These are phyloP conservation scores for Burhinus bistriatus DNA, from an alignment of 2,113 vertebrate genomes.

Conservation along the genomic window DNA sequence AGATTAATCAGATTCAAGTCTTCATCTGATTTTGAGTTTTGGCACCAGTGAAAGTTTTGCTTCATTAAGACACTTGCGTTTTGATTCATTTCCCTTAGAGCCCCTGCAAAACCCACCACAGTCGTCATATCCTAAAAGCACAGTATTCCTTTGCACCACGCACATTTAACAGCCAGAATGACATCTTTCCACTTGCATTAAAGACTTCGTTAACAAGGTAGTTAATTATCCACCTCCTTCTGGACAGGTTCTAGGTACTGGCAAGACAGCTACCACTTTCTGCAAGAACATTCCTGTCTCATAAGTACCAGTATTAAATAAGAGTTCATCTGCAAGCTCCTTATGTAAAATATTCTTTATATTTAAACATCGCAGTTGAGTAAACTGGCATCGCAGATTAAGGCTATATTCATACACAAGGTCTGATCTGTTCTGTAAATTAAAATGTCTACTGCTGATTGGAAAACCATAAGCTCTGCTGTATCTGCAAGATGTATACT, in stretches of 20 bases:
- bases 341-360: background rate
- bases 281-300: background rate
- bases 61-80: background rate
- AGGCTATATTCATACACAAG: no score
- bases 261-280: background rate
- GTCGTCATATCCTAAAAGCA: background rate
- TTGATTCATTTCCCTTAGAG: background rate
- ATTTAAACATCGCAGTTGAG: background rate
- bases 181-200: background rate
- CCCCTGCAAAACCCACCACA: background rate
- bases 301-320: background rate
- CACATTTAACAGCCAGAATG: background rate
- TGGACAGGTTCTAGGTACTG: background rate
- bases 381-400: background rate
- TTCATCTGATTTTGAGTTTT: background rate
- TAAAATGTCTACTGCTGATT: background rate
- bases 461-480: background rate
- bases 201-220: background rate
- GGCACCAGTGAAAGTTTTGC: background rate
- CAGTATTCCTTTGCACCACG: background rate
- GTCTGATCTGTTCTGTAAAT: background rate
- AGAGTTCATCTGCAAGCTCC: background rate
- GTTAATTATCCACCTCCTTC: background rate
- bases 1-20: background rate
- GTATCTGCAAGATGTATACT: background rate